A percentile compares a stretch with the other conserved stretches of the same genome.
These are phyloP conservation scores for Eurytoma adleriae DNA, from an alignment of 2,888 invertebrate genomes.

Conservation along the genomic window DNA sequence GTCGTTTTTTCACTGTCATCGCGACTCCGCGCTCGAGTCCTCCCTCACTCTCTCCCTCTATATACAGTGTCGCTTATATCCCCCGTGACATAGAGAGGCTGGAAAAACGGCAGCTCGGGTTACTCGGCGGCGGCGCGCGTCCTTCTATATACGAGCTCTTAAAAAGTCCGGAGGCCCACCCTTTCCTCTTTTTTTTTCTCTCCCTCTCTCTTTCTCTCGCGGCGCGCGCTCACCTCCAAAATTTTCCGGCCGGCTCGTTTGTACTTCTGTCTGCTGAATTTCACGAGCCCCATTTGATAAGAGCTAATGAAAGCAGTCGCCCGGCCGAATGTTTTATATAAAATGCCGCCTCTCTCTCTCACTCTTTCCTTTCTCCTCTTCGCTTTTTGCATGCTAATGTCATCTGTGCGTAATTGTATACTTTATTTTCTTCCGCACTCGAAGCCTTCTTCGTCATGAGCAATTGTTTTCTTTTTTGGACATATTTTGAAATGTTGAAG, in stretches of 20 bases:
- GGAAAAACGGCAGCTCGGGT: slow-evolving; percentile 23
- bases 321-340: slow-evolving; percentile 13
- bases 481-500: too few species aligned
- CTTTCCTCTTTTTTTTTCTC: slow-evolving; percentile 6
- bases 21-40: background rate
- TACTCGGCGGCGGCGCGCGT: slow-evolving; percentile 17
- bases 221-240: slow-evolving; percentile 1
- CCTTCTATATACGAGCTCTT: slow-evolving; percentile 28
- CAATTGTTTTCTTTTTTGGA: background rate
- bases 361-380: background rate
- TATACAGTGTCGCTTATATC: slow-evolving; percentile 31
- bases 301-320: slow-evolving; percentile 44
- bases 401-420: background rate
- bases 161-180: slow-evolving; percentile 29
- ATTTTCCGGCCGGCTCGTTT: slow-evolving; percentile 44
- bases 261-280: slow-evolving; percentile 38
- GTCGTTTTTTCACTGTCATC: slow-evolving; percentile 49
- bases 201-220: background rate
- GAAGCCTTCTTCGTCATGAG: background rate
- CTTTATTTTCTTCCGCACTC: background rate
- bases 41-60: slow-evolving; percentile 1
- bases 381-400: background rate
- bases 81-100: slow-evolving; percentile 30
- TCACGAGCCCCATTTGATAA: slow-evolving; percentile 48
- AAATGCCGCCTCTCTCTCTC: slow-evolving; percentile 1